A percentile compares a stretch with the other conserved stretches of the same genome.
Conservation (phyloP, 2,797 vertebrate genomes). For the Pempheris klunzingeri region DNA sequence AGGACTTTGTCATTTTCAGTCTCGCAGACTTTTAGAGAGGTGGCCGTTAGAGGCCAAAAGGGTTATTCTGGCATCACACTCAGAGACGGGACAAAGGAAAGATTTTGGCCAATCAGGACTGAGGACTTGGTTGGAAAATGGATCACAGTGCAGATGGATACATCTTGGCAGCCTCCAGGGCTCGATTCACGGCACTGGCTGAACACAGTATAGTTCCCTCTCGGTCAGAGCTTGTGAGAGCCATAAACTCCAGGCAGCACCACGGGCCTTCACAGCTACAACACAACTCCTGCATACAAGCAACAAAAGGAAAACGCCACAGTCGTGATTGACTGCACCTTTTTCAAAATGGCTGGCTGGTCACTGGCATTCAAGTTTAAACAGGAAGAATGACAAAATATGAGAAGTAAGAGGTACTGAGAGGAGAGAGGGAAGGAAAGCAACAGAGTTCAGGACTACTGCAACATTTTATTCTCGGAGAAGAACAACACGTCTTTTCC, state of each 20-base stretch:
- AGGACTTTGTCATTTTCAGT: conserved; percentile 45
- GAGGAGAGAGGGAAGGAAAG: conserved; percentile 23
- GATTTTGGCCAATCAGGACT: conserved; percentile 58
- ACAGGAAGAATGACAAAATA: conserved; percentile 23
- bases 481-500: background rate
- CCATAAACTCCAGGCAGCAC: conserved; percentile 9
- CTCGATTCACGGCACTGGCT: conserved; percentile 30
- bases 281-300: conserved; percentile 26
- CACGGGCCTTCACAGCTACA: background rate
- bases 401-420: conserved; percentile 20
- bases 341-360: conserved; percentile 51
- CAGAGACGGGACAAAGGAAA: conserved; percentile 66
- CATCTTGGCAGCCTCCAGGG: conserved; percentile 53
- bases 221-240: conserved; percentile 26
- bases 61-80: conserved; percentile 98
- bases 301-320: conserved; percentile 24
- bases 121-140: conserved; percentile 76
- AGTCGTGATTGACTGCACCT: conserved; percentile 25
- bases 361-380: conserved; percentile 57
- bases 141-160: conserved; percentile 95
- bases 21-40: conserved; percentile 47
- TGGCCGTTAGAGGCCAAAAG: conserved; percentile 58
- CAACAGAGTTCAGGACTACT: background rate
- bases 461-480: background rate
- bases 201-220: conserved; percentile 35